Percentiles rank a stretch among this genome's conserved stretches.
These are phyloP conservation scores for Notolepis coatsorum DNA, from an alignment of 2,797 vertebrate species.

Conservation along the genomic window DNA sequence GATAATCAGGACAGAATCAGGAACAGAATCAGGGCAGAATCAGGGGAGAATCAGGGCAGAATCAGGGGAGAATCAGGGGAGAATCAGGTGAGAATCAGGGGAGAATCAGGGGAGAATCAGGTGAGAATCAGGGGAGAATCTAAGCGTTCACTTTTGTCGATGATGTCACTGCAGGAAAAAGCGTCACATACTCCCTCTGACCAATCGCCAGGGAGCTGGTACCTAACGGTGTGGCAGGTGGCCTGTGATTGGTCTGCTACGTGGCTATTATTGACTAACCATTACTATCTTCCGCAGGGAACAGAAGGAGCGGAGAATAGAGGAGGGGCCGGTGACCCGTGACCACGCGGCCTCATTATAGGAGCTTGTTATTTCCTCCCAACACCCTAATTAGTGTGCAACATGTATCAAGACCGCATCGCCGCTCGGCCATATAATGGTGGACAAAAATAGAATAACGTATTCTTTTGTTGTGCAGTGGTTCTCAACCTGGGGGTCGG, in stretches of 20 bases:
- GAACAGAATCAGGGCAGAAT: neutral
- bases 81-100: neutral
- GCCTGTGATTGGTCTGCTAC: conserved; percentile 63
- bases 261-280: conserved; percentile 59
- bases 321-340: conserved; percentile 16
- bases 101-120: too few relatives aligned
- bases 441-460: neutral
- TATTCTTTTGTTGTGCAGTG: too few relatives aligned
- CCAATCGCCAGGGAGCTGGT: conserved; percentile 24
- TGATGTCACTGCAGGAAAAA: conserved; percentile 20
- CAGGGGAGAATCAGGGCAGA: too few relatives aligned
- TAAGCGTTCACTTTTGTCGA: conserved; percentile 1
- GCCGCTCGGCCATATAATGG: neutral
- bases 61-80: too few relatives aligned
- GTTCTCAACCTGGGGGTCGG: too few relatives aligned
- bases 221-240: conserved; percentile 53
- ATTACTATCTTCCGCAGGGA: conserved; percentile 44
- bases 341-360: conserved; percentile 24
- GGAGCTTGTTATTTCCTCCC: neutral
- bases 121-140: neutral
- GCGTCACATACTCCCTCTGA: conserved; percentile 26
- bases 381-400: neutral
- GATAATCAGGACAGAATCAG: too few relatives aligned
- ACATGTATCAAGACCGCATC: neutral
- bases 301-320: conserved; percentile 22